These are phyloP conservation scores for Piliocolobus tephrosceles DNA, from an alignment of 2,113 vertebrate genomes.

Conservation along the genomic window DNA sequence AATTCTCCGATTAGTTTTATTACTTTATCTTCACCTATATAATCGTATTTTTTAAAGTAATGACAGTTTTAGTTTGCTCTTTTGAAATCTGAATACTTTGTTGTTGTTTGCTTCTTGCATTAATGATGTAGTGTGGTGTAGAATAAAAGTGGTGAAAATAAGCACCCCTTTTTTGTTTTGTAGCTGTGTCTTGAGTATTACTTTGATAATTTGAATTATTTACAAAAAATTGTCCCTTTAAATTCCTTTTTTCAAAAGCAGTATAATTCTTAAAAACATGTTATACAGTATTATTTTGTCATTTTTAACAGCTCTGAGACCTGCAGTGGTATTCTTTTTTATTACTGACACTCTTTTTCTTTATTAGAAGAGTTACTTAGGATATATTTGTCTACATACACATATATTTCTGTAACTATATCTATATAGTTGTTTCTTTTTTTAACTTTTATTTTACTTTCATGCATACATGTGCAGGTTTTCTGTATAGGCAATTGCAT, in stretches of 20 bases:
- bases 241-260: neutral
- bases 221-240: neutral
- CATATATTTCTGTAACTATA: no score
- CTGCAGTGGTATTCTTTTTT: neutral
- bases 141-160: neutral
- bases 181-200: neutral
- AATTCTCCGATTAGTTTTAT: neutral
- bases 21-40: neutral
- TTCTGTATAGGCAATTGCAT: no score
- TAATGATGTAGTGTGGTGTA: neutral
- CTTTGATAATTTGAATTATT: neutral
- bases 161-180: neutral
- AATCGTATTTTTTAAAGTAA: neutral
- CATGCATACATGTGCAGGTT: no score
- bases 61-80: neutral
- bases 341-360: neutral
- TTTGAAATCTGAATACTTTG: neutral
- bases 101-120: neutral
- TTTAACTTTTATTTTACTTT: no score
- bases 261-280: neutral
- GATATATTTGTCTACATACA: no score
- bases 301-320: neutral
- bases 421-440: no score
- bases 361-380: no score
- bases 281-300: neutral